phyloP scores from a whole-genome alignment of 2,888 invertebrate species.

The Luperina testacea region DNA sequence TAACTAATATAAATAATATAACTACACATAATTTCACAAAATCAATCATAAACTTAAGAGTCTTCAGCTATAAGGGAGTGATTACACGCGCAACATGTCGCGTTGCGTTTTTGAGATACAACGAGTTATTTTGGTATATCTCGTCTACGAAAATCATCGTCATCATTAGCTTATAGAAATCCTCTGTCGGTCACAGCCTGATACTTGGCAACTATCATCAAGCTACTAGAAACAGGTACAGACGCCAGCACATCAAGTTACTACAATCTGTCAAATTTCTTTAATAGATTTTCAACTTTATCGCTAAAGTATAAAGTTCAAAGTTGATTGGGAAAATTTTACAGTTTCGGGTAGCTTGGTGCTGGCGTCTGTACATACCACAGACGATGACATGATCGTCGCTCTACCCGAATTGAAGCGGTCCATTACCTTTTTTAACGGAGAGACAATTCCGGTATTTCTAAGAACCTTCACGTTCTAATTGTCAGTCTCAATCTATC shows the following conservation, averaged over 20 bases:
- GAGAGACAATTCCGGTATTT: neutral
- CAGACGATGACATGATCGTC: neutral
- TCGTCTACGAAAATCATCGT: neutral
- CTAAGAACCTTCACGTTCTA: neutral
- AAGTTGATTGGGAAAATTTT: too few relatives aligned
- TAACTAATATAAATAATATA: conserved; percentile 30
- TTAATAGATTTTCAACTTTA: too few relatives aligned
- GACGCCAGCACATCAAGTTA: too few relatives aligned
- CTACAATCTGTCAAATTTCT: too few relatives aligned
- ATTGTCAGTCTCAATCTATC: neutral
- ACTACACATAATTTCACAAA: conserved; percentile 23
- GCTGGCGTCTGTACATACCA: neutral
- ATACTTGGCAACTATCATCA: neutral
- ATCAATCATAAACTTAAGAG: conserved; percentile 33
- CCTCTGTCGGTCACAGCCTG: neutral
- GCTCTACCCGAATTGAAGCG: neutral
- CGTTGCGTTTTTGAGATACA: neutral
- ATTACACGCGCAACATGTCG: neutral
- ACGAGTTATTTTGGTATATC: neutral
- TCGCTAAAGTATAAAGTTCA: too few relatives aligned
- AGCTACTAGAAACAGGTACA: neutral
- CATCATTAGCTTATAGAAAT: neutral
- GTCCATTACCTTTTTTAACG: neutral
- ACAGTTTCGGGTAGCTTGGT: too few relatives aligned
- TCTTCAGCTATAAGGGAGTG: conserved; percentile 1